Evolutionary conservation across 2,113 vertebrate genomes (phyloP), one percentile per base, ranked within the genome.

Genomic region (Panthera tigris): DNA sequence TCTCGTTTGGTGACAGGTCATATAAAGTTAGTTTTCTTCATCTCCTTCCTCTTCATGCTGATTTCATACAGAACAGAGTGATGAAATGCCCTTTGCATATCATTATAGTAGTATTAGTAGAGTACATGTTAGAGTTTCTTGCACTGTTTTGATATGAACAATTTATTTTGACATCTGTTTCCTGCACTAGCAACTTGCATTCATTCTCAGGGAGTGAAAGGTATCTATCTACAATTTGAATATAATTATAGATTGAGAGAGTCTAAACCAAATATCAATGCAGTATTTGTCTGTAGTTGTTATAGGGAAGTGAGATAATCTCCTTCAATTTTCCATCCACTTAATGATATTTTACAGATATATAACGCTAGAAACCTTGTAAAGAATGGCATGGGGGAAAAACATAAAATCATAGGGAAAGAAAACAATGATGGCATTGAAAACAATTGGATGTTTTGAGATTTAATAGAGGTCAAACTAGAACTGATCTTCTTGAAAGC

Each of bases 401-500:
- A 45, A 79, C 7, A 69, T 52, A 19, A 89, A 71, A 13, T 50
- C 19, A 57, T 55, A 78, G n/a, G 36, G 66, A 86, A 3, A 41
- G 36, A 69, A 97, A 92, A 57, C 27, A 95, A 45, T n/a, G 13
- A 33, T 63, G 36, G 1, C 10, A 83, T 15, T 61, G 23, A 93
- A 96, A 97, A 91, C 13, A 95, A 90, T 21, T n/a, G 18, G 0
- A 65, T 33, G 13, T 4, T 92, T 86, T 96, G 74, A 90, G 33
- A 83, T 91, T 88, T 93, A 95, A 95, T 66, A 87, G 74, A 93
- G 45, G 57, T 92, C 39, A 95, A 90, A 61, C 12, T 73, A 82
- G 61, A 97, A 80, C 57, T 83, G 12, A 71, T 66, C 41, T 78
- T 94, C 39, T 66, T 93, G 80, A 95, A 68, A 48, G 8, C 27